Base-by-base conservation (phyloP, 2,888 invertebrate species). In the Megamerina dolium region DNA sequence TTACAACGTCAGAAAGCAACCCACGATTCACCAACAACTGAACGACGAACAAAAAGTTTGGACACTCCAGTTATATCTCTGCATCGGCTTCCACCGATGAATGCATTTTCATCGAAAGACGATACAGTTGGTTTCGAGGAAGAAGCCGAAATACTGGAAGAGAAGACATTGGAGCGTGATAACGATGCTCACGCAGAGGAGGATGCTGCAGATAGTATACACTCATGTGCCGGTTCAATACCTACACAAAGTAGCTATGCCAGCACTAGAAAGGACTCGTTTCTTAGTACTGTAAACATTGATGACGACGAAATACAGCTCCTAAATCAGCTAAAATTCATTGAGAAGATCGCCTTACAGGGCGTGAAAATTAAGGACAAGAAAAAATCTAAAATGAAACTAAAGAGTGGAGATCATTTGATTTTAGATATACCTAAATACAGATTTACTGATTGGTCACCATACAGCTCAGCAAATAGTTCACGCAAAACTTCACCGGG, bases 101-200 rank as follows among this genome's bases (percentile, higher is more conserved):
- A 88, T 68, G 86, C 89, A 0, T 88, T 89, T 65, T 90, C 89
- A 2, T 87, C 88, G 18, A 89, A 89, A 71, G 90, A 90, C 63
- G 90, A 90, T 63, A 90, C 90, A 0, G 82, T 90, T 1, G 89
- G 83, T 56, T 78, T 80, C 46, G 85, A 86, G 52, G 82, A 82
- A 63, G 80, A 80, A 65, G 77, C 76, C 0, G 78, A 77, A 56
- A 74, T 80, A 49, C 67, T 80, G 3, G 80, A 80, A 64, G 79
- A 79, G 48, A 80, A 80, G 58, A 68, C 76, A 1, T 60, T 80
- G n/a, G 61, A 61, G 33, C 58, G 60, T 0, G 56, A 59, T 10
- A 55, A 52, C 39, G 55, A 62, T 18, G 73, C 73, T 19, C 74
- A 75, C 9, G 60, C 57, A 20, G 80, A 79, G 50, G 76, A 77